Conservation (phyloP, 1,140 invertebrate genomes). For the Homalodisca vitripennis region DNA sequence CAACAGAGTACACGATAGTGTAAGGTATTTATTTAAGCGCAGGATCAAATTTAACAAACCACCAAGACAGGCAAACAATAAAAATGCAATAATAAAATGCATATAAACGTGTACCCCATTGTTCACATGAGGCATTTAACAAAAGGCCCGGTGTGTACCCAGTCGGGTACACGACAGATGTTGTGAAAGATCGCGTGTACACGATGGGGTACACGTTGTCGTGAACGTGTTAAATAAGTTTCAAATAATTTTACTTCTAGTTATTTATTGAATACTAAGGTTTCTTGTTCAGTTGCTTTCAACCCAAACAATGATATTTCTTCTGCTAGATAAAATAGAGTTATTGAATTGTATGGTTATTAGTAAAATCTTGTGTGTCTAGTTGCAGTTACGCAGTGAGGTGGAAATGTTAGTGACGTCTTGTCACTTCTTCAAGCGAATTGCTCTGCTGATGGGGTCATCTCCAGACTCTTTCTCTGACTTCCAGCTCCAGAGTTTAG, state of each 20-base stretch:
- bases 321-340: not conserved
- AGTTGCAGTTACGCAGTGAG: constrained; percentile 25
- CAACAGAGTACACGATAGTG: too few relatives aligned
- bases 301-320: not conserved
- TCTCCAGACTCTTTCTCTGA: not conserved
- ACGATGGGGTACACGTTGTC: too few relatives aligned
- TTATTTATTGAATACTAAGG: not conserved
- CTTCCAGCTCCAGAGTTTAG: constrained; percentile 21
- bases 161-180: too few relatives aligned
- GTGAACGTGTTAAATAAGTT: too few relatives aligned
- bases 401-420: constrained; percentile 25
- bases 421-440: constrained; percentile 32
- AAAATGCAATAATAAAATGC: too few relatives aligned
- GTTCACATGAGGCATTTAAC: too few relatives aligned
- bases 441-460: not conserved
- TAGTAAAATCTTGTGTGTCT: not conserved
- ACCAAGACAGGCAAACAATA: too few relatives aligned
- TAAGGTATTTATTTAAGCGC: too few relatives aligned
- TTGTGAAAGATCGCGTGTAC: too few relatives aligned
- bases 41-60: too few relatives aligned
- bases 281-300: not conserved
- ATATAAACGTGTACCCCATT: too few relatives aligned
- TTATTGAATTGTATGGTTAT: constrained; percentile 1
- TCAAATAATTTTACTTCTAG: not conserved
- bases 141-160: too few relatives aligned